These are phyloP conservation scores for Crotalus adamanteus DNA, from an alignment of 2,797 vertebrate genomes.

Conservation along the genomic window DNA sequence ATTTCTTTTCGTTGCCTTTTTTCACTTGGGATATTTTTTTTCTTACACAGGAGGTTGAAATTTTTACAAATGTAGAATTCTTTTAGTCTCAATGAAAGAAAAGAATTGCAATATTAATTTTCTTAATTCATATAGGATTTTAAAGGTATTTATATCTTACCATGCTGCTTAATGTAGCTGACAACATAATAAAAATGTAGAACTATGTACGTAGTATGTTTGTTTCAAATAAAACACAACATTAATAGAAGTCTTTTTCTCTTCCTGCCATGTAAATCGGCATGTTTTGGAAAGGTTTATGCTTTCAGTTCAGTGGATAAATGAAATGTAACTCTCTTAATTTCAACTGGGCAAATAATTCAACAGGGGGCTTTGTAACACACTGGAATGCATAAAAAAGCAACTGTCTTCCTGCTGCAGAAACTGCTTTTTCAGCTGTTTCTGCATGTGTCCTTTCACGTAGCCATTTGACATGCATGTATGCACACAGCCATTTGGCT, in stretches of 20 bases:
- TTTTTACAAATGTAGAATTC: neutral
- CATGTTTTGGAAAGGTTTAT: slow-evolving; percentile 22
- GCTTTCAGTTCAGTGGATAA: slow-evolving; percentile 27
- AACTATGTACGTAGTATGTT: neutral
- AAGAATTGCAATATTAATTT: neutral
- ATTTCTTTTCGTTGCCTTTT: neutral
- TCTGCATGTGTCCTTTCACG: neutral
- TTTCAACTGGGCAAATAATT: neutral
- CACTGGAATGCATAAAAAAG: neutral
- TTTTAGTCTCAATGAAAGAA: neutral
- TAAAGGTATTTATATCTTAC: neutral
- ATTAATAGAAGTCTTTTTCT: neutral
- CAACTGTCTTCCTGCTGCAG: neutral
- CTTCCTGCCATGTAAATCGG: slow-evolving; percentile 12
- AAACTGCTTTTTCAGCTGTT: neutral
- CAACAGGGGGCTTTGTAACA: neutral
- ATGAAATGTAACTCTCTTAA: neutral
- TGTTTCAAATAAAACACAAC: neutral
- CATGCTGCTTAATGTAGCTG: neutral
- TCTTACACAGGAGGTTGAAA: neutral
- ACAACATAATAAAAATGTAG: neutral
- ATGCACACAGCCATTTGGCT: neutral
- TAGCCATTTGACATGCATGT: neutral
- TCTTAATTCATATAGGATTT: neutral
- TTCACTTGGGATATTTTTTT: neutral